Evolutionary conservation across 2,113 vertebrate species (phyloP), one percentile per base, ranked within the genome.

Genomic region (Corythornis madagascariensis): DNA sequence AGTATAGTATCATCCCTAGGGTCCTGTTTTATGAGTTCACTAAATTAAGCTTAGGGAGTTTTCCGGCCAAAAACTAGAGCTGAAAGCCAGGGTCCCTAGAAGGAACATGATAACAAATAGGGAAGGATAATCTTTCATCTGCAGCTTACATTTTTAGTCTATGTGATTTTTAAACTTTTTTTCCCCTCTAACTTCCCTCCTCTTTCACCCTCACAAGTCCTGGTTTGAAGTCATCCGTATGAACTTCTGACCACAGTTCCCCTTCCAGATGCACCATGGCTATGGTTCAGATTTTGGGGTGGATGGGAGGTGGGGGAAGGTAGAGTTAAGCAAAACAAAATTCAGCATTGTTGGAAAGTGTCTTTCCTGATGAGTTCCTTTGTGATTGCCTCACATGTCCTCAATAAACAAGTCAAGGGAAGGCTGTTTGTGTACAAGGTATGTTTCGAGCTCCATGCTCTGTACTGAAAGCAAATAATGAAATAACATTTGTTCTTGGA

Each of bases 1-100:
- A 65, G 52, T 88, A 88, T 83, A 76, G 81, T 86, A 50, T 80
- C 47, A 88, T 95, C 95, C 81, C 87, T 40, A 70, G 91, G 57
- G 76, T 52, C 52, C 59, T 87, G 55, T 96, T 94, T 92, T 94
- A 81, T 67, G 55, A 91, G 64, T 96, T 96, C 70, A 93, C 53
- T 92, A 91, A 88, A 91, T 83, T 48, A 78, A 83, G 29, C 69
- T 86, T 86, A 35, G 60, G 88, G 74, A 89, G 43, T 83, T 95
- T 95, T 95, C 85, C 1, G 2, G 72, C 81, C 88, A 90, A 95
- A 94, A 89, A n/a, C 21, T 57, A 35, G 45, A 82, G 63, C 7
- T 85, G 72, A 92, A 92, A 91, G 78, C 53, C 83, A 86, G 66
- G 38, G 56, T 92, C 19, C 50, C 63, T 92, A 92, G 78, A 95